Evolutionary conservation across 2,797 vertebrate genomes (phyloP).

Genomic region (Phataginus tetradactyla): DNA sequence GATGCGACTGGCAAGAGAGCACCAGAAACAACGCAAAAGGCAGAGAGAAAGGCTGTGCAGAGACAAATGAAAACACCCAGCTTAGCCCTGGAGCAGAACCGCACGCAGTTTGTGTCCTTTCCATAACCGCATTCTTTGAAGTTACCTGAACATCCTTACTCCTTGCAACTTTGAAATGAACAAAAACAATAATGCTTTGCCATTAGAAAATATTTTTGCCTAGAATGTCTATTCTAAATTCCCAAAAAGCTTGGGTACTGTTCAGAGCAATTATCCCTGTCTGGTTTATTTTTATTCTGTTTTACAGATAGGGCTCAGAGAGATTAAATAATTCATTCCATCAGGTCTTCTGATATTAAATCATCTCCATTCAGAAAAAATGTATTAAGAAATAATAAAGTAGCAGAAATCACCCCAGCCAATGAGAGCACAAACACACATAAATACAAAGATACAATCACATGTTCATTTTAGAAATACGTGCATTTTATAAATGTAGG

Average conservation of each 20-base stretch:
- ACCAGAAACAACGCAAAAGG: not conserved
- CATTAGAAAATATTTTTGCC: not conserved
- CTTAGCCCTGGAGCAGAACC: not conserved
- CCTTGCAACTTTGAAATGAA: not conserved
- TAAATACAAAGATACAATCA: not conserved
- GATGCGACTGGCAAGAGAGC: not conserved
- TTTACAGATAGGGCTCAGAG: not conserved
- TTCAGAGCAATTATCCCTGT: not conserved
- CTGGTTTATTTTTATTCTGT: not conserved
- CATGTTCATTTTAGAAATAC: too few species aligned
- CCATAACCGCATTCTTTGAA: not conserved
- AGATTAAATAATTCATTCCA: constrained; percentile 50
- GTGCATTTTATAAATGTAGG: not conserved
- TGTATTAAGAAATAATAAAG: not conserved
- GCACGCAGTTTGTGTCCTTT: not conserved
- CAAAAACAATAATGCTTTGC: not conserved
- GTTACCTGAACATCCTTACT: not conserved
- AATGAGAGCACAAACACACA: not conserved
- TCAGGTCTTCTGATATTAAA: not conserved
- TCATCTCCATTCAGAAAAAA: constrained; percentile 16
- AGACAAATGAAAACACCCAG: not conserved
- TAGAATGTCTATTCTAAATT: not conserved
- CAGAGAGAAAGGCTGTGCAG: not conserved
- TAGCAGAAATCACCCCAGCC: not conserved
- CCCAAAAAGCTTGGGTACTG: not conserved